Conservation (phyloP, 37 sponge, comb jelly and placozoan species). For the Halisarca cf. caerulea region DNA sequence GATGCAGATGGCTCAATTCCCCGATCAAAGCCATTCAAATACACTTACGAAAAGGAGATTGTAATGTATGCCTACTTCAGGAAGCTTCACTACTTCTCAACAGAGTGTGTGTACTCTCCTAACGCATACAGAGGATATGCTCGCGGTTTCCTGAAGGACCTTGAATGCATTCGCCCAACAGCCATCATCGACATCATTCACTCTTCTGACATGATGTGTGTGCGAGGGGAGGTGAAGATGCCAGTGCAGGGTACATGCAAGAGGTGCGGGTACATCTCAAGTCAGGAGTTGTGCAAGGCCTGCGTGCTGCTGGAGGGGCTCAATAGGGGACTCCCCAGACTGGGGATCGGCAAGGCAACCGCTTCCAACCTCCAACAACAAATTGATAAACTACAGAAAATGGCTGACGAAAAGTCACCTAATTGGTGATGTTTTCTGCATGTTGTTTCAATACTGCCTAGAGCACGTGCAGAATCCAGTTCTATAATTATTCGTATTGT, state of each 20-base stretch:
- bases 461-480: too few relatives aligned
- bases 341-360: slow-evolving; percentile 85
- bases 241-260: slow-evolving; percentile 82
- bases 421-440: too few relatives aligned
- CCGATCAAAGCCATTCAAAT: slow-evolving; percentile 97
- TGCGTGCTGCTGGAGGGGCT: slow-evolving; percentile 93
- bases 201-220: slow-evolving; percentile 89
- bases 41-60: slow-evolving; percentile 98
- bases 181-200: slow-evolving; percentile 93
- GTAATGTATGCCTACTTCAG: slow-evolving; percentile 99
- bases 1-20: slow-evolving; percentile 87
- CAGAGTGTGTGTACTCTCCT: slow-evolving; percentile 98
- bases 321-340: slow-evolving; percentile 88
- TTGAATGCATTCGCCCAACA: slow-evolving; percentile 82
- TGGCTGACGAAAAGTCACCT: too few relatives aligned
- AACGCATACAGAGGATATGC: slow-evolving; percentile 98
- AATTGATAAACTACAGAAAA: background rate
- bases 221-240: slow-evolving; percentile 82
- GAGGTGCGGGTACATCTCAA: slow-evolving; percentile 95
- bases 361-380: slow-evolving; percentile 49
- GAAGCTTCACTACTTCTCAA: slow-evolving; percentile 98
- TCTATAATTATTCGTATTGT: too few relatives aligned
- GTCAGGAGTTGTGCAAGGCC: slow-evolving; percentile 95
- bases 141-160: slow-evolving; percentile 88
- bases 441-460: too few relatives aligned